Evolutionary conservation across 1,140 invertebrate genomes (phyloP), one percentile per base, ranked within the genome.

Genomic region (Tetraneura akinire): DNA sequence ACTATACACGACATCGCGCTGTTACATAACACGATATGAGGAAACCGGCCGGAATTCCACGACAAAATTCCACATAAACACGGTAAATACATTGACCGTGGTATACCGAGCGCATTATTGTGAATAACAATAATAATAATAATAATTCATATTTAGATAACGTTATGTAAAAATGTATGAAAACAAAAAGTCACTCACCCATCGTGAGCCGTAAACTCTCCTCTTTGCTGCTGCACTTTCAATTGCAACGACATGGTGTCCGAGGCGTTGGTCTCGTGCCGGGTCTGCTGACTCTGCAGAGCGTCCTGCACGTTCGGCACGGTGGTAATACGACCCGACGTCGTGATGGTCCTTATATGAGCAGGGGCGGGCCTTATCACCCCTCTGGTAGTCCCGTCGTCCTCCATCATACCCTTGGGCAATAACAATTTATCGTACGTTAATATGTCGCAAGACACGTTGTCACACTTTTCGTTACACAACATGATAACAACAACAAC

Each of bases 271-370:
- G 10, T 37, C n/a, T 53, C 62, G 62, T 70, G 37, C 21, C 55
- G 47, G 26, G 26, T 5, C 49, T 55, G 4, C 62, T 62, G 11
- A 68, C 49, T 21, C n/a, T n/a, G n/a, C n/a, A n/a, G n/a, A n/a
- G n/a, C n/a, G n/a, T n/a, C n/a, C n/a, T n/a, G n/a, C n/a, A 53
- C 10, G 26, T 81, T 55, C 2, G 81, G 81, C 16, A 71, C 80
- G 1, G 82, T 84, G 49, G 83, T 83, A 55, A 84, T 83, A 14
- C 81, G 82, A 1, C 83, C 82, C 29, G 83, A 81, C 16, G 83
- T 83, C n/a, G 83, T 82, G 60, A 83, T 83, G 11, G 82, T 83
- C 18, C 83, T 80, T 26, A 82, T 80, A 26, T 82, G 81, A 10
- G 53, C 80, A 18, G 81, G 81, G 47, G 81, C 81, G 32, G 80